Evolutionary conservation across 2,113 vertebrate genomes (phyloP).

Genomic region (Neodon shergylaensis): DNA sequence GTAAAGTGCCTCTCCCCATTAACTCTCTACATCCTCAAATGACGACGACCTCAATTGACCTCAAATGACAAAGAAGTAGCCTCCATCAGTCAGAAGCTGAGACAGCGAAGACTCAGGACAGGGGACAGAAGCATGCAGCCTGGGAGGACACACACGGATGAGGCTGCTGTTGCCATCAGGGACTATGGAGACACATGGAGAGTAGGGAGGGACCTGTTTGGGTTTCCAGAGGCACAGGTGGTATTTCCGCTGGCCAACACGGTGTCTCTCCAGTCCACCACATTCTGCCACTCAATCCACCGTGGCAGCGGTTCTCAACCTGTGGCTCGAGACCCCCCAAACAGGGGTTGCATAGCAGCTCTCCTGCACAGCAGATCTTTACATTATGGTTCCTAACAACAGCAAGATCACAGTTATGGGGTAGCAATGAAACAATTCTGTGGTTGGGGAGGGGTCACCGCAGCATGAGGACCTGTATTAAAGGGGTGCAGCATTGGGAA

Average conservation of each 20-base stretch:
- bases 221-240: too few species aligned
- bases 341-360: background rate
- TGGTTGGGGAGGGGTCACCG: background rate
- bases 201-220: background rate
- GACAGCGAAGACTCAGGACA: background rate
- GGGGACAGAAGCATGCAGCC: background rate
- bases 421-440: background rate
- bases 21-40: background rate
- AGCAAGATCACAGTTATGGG: background rate
- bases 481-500: background rate
- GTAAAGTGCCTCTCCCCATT: background rate
- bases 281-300: background rate
- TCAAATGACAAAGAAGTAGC: background rate
- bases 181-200: background rate
- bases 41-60: background rate
- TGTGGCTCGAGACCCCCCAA: background rate
- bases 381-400: background rate
- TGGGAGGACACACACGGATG: background rate
- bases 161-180: background rate
- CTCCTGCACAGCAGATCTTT: background rate
- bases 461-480: background rate
- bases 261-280: fast-evolving
- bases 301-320: background rate
- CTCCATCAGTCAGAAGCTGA: background rate
- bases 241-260: background rate